Evolutionary conservation across 1,140 invertebrate genomes (phyloP).

Genomic region (Trichonephila clavata): DNA sequence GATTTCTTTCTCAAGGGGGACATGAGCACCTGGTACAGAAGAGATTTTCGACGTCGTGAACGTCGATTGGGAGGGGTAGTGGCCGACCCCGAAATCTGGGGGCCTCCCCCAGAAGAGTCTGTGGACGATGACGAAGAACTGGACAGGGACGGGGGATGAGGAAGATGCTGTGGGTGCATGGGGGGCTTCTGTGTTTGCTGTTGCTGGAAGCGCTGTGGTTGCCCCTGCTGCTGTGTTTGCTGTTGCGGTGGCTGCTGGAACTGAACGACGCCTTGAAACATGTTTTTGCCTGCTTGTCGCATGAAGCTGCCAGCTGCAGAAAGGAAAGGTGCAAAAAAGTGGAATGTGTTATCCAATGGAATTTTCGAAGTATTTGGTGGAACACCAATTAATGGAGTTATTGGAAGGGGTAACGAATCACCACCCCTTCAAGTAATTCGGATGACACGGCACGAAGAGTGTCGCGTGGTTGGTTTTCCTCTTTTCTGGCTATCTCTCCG

Average conservation of each 20-base stretch:
- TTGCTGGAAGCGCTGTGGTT: conserved; percentile 13
- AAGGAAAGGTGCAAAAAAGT: background rate
- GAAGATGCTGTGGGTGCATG: conserved; percentile 33
- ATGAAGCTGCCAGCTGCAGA: background rate
- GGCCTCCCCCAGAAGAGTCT: background rate
- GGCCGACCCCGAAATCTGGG: conserved; percentile 29
- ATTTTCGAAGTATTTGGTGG: background rate
- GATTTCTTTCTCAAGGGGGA: conserved; percentile 73
- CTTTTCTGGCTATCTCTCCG: background rate
- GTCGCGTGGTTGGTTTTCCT: background rate
- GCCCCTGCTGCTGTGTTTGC: conserved; percentile 4
- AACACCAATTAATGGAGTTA: background rate
- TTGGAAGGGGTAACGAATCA: background rate
- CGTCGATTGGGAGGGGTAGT: conserved; percentile 67
- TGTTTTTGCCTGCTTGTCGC: conserved; percentile 39
- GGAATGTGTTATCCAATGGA: conserved; percentile 20
- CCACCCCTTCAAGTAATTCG: background rate
- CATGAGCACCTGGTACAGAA: conserved; percentile 74
- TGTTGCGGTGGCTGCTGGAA: conserved; percentile 39
- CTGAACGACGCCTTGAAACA: conserved; percentile 75
- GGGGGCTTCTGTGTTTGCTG: conserved; percentile 26
- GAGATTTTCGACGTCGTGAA: conserved; percentile 68
- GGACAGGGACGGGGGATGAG: conserved; percentile 27
- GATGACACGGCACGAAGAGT: background rate
- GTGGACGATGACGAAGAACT: conserved; percentile 54